These are phyloP conservation scores for Cotesia typhae DNA, from an alignment of 1,140 invertebrate genomes.

Conservation along the genomic window DNA sequence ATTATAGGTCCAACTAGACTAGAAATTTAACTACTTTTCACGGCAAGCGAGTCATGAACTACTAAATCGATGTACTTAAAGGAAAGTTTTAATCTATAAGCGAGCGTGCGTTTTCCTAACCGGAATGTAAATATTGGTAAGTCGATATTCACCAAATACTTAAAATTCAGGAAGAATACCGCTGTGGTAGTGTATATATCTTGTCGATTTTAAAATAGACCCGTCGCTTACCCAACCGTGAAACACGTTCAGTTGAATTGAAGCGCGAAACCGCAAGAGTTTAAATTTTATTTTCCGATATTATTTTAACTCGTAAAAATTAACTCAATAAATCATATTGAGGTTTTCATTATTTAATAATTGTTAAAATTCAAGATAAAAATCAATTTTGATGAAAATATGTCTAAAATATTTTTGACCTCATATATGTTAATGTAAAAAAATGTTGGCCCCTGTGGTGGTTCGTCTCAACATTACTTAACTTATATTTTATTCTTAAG, in stretches of 20 bases:
- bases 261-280: slow-evolving; percentile 7
- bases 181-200: background rate
- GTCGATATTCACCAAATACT: background rate
- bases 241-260: slow-evolving; percentile 5
- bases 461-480: background rate
- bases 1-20: background rate
- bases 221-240: slow-evolving; percentile 7
- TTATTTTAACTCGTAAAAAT: background rate
- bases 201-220: slow-evolving; percentile 9
- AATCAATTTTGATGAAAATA: no score
- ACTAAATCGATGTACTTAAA: no score
- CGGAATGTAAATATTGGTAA: background rate
- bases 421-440: no score
- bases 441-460: no score
- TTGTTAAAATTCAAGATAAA: no score
- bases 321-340: no score
- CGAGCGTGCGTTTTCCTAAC: background rate
- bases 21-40: no score
- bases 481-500: background rate
- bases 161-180: background rate
- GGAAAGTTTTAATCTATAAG: no score
- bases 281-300: slow-evolving; percentile 1
- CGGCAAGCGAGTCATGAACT: no score
- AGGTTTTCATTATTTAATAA: no score
- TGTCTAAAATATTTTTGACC: no score